These are phyloP conservation scores for Flabesymbios commensalis DNA, from an alignment of 2,888 invertebrate species.

Conservation along the genomic window DNA sequence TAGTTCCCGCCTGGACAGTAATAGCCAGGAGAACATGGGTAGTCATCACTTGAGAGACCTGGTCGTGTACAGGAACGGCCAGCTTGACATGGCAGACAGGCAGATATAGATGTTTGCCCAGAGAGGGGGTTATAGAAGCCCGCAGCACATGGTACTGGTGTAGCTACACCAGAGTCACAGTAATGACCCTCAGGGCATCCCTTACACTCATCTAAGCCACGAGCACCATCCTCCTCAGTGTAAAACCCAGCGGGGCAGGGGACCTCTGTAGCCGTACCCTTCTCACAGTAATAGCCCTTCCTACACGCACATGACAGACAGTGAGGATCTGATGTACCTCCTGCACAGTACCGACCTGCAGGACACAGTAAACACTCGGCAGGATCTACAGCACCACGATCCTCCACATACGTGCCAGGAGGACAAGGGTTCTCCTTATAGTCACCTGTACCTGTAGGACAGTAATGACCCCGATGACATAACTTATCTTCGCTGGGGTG, in stretches of 20 bases:
- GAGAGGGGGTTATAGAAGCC: conserved; percentile 49
- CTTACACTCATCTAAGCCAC: conserved; percentile 44
- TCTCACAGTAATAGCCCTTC: conserved; percentile 51
- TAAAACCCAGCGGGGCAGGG: conserved; percentile 51
- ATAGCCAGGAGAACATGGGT: conserved; percentile 52
- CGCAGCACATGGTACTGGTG: conserved; percentile 41
- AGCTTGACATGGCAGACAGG: conserved; percentile 46
- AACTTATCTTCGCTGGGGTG: conserved; percentile 35
- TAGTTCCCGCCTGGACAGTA: conserved; percentile 56
- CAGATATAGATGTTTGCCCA: conserved; percentile 30
- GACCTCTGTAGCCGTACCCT: conserved; percentile 35
- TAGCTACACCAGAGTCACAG: conserved; percentile 41
- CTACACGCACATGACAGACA: conserved; percentile 49
- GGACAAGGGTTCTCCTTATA: conserved; percentile 48
- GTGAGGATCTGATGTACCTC: conserved; percentile 47
- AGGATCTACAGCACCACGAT: conserved; percentile 38
- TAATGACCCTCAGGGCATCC: conserved; percentile 37
- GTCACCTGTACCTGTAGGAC: conserved; percentile 44
- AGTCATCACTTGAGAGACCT: conserved; percentile 47
- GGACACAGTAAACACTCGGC: conserved; percentile 49
- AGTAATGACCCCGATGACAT: conserved; percentile 45
- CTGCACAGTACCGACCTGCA: conserved; percentile 49
- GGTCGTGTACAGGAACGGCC: conserved; percentile 49
- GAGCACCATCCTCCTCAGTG: conserved; percentile 51
- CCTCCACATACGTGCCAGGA: conserved; percentile 29